Evolutionary conservation across 2,797 vertebrate genomes (phyloP), one percentile per base, ranked within the genome.

Genomic region (Sebastes baramenuke): DNA sequence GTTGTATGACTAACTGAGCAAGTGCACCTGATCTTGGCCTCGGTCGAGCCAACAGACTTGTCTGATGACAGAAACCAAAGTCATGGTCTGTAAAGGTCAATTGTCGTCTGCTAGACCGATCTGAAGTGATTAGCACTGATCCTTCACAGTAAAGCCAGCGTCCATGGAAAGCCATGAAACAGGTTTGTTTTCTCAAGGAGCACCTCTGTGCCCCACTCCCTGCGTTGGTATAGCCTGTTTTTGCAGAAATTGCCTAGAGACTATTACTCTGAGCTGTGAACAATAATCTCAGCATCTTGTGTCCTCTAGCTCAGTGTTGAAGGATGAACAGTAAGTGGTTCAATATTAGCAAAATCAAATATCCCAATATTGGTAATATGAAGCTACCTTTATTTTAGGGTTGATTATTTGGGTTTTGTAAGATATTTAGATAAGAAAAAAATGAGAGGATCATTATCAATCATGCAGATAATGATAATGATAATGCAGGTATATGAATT

Each of bases 101-200:
- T 72, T 75, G 75, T 84, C 72, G 22, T 85, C 46, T 68, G 42
- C 56, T 30, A 6, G 49, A 32, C 69, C 20, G 22, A 55, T 81
- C 49, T 75, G 46, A 72, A 70, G 55, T 78, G 46, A 76, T 76
- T 59, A 67, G 36, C 29, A 9, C 49, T 79, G 78, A 79, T 72
- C 75, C 25, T 16, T 55, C 34, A 11, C 54, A 67, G 73, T 13
- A 30, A 16, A 79, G 72, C 61, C 27, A 9, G 34, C 42, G 1
- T 73, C 64, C 69, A 85, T 30, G 13, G 56, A 84, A 77, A 81
- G 67, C 71, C 67, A 67, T 36, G 68, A 87, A 88, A 73, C 74
- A 75, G 81, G 77, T 82, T 83, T 85, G 71, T 88, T 83, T 89
- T 90, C 22, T 68, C 67, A 79, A 82, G 77, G 54, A 89, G 82